Evolutionary conservation across 2,797 vertebrate genomes (phyloP), one percentile per base, ranked within the genome.

Genomic region (Neosalanx taihuensis): DNA sequence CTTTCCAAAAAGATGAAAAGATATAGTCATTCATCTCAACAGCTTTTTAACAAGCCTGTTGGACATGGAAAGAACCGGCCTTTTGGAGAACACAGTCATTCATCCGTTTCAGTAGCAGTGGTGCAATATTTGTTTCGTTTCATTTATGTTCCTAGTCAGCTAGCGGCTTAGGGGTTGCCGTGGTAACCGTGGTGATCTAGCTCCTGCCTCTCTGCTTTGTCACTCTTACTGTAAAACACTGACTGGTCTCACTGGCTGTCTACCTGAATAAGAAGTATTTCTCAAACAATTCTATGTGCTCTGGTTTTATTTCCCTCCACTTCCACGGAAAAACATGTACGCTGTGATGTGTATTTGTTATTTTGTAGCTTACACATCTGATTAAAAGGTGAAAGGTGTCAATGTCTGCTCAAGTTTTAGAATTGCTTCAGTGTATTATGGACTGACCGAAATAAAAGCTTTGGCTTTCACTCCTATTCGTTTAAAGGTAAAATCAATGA

Each of bases 251-350:
- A 73, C 81, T 76, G 80, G 76, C 78, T 86, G 76, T 84, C 82
- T 81, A 89, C 71, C 79, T 59, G 74, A 86, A 90, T 82, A 89
- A 88, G 79, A 86, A 88, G 73, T 70, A 72, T 80, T 74, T 86
- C 80, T 86, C 71, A 81, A 85, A 87, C 72, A 76, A 67, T 63
- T 37, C 29, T 71, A 10, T 37, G 71, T 65, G 6, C 15, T 33
- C 20, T 33, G 26, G 20, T n/a, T 63, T 75, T 59, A 6, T 75
- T 69, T 30, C 15, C 15, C 3, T 17, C 26, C 23, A 5, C 60
- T 30, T 3, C 17, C 30, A 7, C 60, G 7, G 5, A 3, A 12
- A 62, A 29, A 33, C 30, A 62, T 31, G 30, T 23, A 12, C 10
- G 7, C 2, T 46, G 10, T 46, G 41, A 46, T 46, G 41, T 46